Percentiles rank a stretch among this genome's conserved stretches.
phyloP scores from a whole-genome alignment of 2,113 vertebrate genomes.

The Engystomops pustulosus region DNA sequence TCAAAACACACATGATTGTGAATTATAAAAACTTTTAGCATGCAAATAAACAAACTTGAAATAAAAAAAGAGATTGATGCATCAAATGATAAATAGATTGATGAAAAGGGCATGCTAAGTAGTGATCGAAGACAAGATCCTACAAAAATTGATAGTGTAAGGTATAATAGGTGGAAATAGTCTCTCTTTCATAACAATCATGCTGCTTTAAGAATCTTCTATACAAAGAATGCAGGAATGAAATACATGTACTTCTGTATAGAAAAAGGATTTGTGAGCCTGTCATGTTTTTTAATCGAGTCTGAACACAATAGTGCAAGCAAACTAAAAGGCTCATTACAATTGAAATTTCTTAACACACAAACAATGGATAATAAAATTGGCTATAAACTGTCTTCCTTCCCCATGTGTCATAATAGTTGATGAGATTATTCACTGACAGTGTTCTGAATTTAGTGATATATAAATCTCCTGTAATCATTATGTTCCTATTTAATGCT shows the following conservation, averaged over 20 bases:
- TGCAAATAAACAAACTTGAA: too few relatives aligned
- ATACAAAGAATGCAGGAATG: not conserved
- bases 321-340: not conserved
- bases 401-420: slow-evolving; percentile 10
- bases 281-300: not conserved
- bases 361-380: slow-evolving; percentile 3
- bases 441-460: not conserved
- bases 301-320: not conserved
- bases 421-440: not conserved
- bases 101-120: too few relatives aligned
- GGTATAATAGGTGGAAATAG: too few relatives aligned
- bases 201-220: too few relatives aligned
- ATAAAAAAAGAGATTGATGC: too few relatives aligned
- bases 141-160: too few relatives aligned
- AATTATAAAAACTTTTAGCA: too few relatives aligned
- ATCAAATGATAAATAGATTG: too few relatives aligned
- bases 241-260: not conserved
- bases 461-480: not conserved
- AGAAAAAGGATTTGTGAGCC: not conserved
- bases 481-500: not conserved
- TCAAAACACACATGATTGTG: too few relatives aligned
- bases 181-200: too few relatives aligned
- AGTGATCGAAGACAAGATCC: too few relatives aligned
- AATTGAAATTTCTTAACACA: not conserved
- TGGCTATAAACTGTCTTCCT: slow-evolving; percentile 16